Base-by-base conservation (phyloP, 1,140 invertebrate genomes). In the Brachionus calyciflorus region DNA sequence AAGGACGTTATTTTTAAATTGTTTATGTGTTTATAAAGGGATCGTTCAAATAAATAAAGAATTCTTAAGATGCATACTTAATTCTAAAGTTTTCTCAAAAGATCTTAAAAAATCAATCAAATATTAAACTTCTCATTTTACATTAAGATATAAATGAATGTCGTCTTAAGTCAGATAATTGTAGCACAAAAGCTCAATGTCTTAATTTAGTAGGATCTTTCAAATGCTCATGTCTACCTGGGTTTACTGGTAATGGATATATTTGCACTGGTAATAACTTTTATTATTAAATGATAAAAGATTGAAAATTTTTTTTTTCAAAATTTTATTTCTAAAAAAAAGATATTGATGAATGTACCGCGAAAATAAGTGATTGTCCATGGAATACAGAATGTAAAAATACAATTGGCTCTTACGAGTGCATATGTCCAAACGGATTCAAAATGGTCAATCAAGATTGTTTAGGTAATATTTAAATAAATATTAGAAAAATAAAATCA, bases 181-280 rank as follows among this genome's bases (percentile, higher is more conserved):
- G 73, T 14, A 76, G 49, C 6, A 10, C 24, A 4, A 41, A 49
- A 14, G 76, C 51, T 48, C 26, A 55, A 40, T 77, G 76, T 41
- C 41, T 28, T 9, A 77, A 77, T 41, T 17, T 60, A 53, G 24
- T 51, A 7, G 76, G 76, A 19, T 77, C 76, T 1, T 77, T 57
- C 28, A 77, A 68, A 30, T 77, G 76, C 41, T 19, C 24, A 14
- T 77, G 76, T 37, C 1, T n/a, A 26, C 33, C 53, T 19, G 76
- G 76, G 14, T 63, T 80, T 76, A 80, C 77, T 60, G 83, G 82
- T 10, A 81, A 84, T 79, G 73, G 49, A 9, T 21, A 40, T 19
- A 2, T 51, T 51, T 76, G 73, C 19, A 14, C 26, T 33, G 65
- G 65, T 70, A 30, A 5, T 10, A 21, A 21, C 1, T 24, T 24